Evolutionary conservation across 2,113 vertebrate genomes (phyloP).

Genomic region (Cavia aperea): DNA sequence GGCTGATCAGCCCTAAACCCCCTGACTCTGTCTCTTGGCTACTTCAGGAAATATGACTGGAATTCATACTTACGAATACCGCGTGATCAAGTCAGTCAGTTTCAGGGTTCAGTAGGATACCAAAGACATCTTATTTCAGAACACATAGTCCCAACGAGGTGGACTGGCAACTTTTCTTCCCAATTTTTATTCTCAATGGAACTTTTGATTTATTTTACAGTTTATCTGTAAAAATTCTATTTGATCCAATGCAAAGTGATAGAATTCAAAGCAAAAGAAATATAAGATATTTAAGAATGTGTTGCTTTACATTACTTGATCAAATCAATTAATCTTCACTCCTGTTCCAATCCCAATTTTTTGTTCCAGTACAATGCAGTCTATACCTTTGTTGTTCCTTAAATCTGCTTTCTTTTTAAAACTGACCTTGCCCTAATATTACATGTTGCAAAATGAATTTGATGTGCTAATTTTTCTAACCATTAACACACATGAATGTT

Average conservation of each 20-base stretch:
- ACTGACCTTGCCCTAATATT: not conserved
- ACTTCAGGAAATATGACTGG: not conserved
- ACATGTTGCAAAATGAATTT: not conserved
- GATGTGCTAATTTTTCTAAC: not conserved
- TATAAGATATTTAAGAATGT: not conserved
- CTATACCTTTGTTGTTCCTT: not conserved
- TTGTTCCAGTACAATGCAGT: not conserved
- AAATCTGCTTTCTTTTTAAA: not conserved
- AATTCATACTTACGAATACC: not conserved
- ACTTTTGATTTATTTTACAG: not conserved
- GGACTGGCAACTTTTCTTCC: not conserved
- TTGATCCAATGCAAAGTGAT: not conserved
- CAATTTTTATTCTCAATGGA: not conserved
- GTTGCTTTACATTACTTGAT: not conserved
- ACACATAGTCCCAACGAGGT: not conserved
- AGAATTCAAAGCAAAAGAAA: not conserved
- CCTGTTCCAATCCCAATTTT: not conserved
- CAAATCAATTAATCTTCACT: constrained; percentile 16
- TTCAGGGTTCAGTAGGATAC: not conserved
- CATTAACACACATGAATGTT: not conserved
- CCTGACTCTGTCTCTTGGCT: not conserved
- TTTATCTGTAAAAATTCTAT: not conserved
- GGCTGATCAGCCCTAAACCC: not conserved
- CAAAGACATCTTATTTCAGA: not conserved
- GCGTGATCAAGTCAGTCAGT: not conserved